These are phyloP conservation scores for Spodoptera litura DNA, from an alignment of 1,140 invertebrate species.

Conservation along the genomic window DNA sequence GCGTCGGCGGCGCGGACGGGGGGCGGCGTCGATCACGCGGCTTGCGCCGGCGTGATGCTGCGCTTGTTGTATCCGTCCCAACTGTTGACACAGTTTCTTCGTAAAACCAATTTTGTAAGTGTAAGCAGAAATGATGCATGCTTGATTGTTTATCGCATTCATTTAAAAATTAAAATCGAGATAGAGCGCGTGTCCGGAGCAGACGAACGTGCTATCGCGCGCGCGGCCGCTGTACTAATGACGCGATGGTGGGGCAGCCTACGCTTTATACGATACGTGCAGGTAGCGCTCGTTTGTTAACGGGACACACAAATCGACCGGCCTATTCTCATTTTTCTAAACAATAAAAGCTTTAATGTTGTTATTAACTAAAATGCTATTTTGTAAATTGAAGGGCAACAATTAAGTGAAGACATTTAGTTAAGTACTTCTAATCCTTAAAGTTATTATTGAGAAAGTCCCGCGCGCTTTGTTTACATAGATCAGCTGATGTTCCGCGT, in stretches of 20 bases:
- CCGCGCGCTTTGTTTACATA: constrained; percentile 66
- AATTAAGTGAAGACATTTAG: neutral
- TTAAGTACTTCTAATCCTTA: constrained; percentile 12
- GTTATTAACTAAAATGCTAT: constrained; percentile 5
- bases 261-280: constrained; percentile 83
- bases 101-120: constrained; percentile 79
- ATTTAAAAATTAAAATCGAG: constrained; percentile 82
- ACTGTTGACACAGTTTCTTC: constrained; percentile 75
- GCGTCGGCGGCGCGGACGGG: constrained; percentile 73
- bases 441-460: constrained; percentile 34
- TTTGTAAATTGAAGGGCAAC: neutral
- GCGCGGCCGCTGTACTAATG: constrained; percentile 82
- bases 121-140: constrained; percentile 80
- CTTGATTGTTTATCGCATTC: constrained; percentile 76
- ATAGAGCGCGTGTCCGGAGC: constrained; percentile 72
- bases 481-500: constrained; percentile 71
- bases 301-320: constrained; percentile 82
- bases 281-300: constrained; percentile 82
- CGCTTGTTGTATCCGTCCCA: constrained; percentile 70
- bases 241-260: constrained; percentile 76
- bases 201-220: constrained; percentile 79
- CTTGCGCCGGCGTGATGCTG: constrained; percentile 74
- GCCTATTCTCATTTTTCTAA: constrained; percentile 84
- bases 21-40: constrained; percentile 76
- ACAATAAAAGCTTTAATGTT: constrained; percentile 70